These are phyloP conservation scores for Echeneis naucrates DNA, from an alignment of 2,797 vertebrate genomes.

Conservation along the genomic window DNA sequence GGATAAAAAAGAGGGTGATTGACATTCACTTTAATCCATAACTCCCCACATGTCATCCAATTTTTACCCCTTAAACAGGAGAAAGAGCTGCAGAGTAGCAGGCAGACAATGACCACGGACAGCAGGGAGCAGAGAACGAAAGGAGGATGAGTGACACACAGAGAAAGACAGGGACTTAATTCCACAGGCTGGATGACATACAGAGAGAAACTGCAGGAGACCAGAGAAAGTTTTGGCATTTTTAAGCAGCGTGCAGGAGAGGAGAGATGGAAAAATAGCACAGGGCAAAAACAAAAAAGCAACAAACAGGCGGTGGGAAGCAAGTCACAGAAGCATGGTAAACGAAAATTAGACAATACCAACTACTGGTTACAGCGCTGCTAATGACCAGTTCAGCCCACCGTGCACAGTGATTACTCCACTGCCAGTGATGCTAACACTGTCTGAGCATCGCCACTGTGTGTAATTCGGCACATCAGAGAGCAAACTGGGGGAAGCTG, in stretches of 20 bases:
- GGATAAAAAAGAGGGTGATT: conserved; percentile 77
- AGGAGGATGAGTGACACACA: not conserved
- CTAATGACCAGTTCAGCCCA: conserved; percentile 50
- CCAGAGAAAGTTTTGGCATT: conserved; percentile 40
- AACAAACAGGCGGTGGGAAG: conserved; percentile 27
- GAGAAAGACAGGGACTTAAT: conserved; percentile 1
- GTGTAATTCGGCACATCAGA: conserved; percentile 73
- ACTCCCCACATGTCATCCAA: conserved; percentile 74
- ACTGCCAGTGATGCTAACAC: conserved; percentile 66
- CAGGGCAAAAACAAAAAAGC: conserved; percentile 19
- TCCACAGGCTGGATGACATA: conserved; percentile 24
- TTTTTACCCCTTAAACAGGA: conserved; percentile 67
- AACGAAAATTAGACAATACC: conserved; percentile 41
- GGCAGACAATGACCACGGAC: conserved; percentile 62
- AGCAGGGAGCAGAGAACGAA: conserved; percentile 36
- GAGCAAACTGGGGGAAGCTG: conserved; percentile 50
- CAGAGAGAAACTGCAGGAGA: conserved; percentile 38
- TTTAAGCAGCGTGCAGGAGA: conserved; percentile 3
- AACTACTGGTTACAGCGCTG: conserved; percentile 46
- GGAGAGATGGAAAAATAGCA: conserved; percentile 39
- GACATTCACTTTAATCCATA: conserved; percentile 79
- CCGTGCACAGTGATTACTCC: conserved; percentile 68
- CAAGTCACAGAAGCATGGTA: conserved; percentile 23
- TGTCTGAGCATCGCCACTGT: conserved; percentile 65
- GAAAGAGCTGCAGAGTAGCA: conserved; percentile 49